Percentiles rank a stretch among this genome's conserved stretches.
phyloP scores from a whole-genome alignment of 2,113 vertebrate genomes.

The Cyprinodon variegatus region DNA sequence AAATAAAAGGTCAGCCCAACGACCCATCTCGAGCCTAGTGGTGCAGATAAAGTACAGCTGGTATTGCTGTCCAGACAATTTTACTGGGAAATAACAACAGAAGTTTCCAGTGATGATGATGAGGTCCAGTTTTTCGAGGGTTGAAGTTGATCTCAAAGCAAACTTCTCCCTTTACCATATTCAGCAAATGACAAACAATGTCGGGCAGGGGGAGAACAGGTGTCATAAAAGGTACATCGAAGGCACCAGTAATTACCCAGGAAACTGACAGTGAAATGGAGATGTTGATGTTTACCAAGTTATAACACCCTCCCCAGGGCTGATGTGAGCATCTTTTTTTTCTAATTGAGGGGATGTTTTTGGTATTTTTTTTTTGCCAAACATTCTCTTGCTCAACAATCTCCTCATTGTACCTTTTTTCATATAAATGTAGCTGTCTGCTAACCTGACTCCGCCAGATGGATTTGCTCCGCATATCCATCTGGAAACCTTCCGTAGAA shows the following conservation, averaged over 20 bases:
- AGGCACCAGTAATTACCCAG: constrained; percentile 84
- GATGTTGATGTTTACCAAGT: constrained; percentile 82
- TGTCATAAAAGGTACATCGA: constrained; percentile 86
- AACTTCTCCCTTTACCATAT: constrained; percentile 42
- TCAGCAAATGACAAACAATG: constrained; percentile 64
- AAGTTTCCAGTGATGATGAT: constrained; percentile 80
- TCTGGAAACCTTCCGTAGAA: too few relatives aligned
- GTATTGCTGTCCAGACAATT: constrained; percentile 51
- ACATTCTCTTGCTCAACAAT: constrained; percentile 33
- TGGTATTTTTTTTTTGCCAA: constrained; percentile 37
- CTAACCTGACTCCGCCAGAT: too few relatives aligned
- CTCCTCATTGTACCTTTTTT: constrained; percentile 10
- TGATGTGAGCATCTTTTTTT: constrained; percentile 70
- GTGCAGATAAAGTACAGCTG: constrained; percentile 71
- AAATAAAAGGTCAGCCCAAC: constrained; percentile 47
- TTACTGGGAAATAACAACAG: constrained; percentile 59
- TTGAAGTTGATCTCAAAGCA: constrained; percentile 69
- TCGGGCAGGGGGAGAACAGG: constrained; percentile 68
- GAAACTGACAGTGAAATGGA: constrained; percentile 88
- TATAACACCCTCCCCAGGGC: constrained; percentile 40
- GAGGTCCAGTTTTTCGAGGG: constrained; percentile 66
- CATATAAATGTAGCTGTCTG: constrained; percentile 4
- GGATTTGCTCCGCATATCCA: too few relatives aligned
- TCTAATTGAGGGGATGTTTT: constrained; percentile 47
- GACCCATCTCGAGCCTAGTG: constrained; percentile 59